A percentile compares a stretch with the other conserved stretches of the same genome.
phyloP scores from a whole-genome alignment of 2,113 vertebrate species.

The Mungos mungo region DNA sequence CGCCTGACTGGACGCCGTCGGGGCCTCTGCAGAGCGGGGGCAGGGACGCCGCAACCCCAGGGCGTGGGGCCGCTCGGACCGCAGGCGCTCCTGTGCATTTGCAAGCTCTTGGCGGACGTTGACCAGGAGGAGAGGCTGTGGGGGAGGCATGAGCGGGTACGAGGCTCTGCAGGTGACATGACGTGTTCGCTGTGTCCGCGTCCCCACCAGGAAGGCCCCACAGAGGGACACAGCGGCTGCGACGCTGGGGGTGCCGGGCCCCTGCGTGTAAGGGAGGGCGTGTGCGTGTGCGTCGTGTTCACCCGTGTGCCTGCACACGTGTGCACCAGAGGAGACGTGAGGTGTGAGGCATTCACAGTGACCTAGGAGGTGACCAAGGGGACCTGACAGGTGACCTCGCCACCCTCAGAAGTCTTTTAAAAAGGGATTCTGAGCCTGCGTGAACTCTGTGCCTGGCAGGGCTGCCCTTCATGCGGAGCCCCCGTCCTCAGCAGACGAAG shows the following conservation, averaged over 20 bases:
- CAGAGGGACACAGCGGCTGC: fast-evolving
- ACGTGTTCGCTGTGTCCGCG: fast-evolving
- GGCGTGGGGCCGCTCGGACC: fast-evolving
- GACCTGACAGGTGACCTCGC: fast-evolving
- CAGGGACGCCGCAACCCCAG: fast-evolving
- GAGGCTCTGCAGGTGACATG: background rate
- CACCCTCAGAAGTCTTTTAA: background rate
- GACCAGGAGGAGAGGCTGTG: too few relatives aligned
- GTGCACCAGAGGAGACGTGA: background rate
- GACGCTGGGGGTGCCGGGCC: fast-evolving
- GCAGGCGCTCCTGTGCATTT: fast-evolving
- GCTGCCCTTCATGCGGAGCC: fast-evolving
- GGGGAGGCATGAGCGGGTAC: fast-evolving
- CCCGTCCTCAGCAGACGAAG: background rate
- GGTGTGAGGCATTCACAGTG: background rate
- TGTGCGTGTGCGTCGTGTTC: too few relatives aligned
- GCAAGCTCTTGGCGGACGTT: fast-evolving
- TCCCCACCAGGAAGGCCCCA: fast-evolving
- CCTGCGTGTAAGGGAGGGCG: background rate
- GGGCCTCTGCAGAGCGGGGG: background rate
- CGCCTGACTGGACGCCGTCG: background rate
- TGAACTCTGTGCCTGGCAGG: fast-evolving
- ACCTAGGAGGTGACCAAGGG: background rate
- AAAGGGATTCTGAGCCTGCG: background rate
- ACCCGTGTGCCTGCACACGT: background rate